A percentile compares a stretch with the other conserved stretches of the same genome.
Evolutionary conservation across 2,797 vertebrate genomes (phyloP).

Genomic region (Sebastiscus albofasciatus): DNA sequence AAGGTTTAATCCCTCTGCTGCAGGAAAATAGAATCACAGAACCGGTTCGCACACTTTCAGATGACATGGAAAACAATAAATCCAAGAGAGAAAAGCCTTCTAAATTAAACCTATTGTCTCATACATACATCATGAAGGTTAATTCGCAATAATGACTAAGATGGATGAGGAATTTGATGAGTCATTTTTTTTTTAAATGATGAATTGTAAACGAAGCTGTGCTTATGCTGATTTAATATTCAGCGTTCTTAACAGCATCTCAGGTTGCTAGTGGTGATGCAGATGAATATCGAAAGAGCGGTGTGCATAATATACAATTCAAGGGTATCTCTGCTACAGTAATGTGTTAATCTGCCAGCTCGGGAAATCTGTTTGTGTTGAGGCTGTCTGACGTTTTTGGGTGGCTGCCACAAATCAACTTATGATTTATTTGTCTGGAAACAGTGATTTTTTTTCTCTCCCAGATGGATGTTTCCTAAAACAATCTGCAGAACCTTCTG

Average conservation of each 20-base stretch:
- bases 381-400: conserved; percentile 42
- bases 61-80: not conserved
- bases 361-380: conserved; percentile 41
- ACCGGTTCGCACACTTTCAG: not conserved
- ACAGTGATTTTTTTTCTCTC: conserved; percentile 19
- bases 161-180: not conserved
- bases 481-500: conserved; percentile 67
- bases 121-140: not conserved
- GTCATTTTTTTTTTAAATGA: not conserved
- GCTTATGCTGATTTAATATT: conserved; percentile 21
- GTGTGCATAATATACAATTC: conserved; percentile 3
- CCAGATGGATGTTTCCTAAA: conserved; percentile 61
- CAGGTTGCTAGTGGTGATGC: conserved; percentile 15
- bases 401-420: conserved; percentile 34
- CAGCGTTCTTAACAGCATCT: conserved; percentile 42
- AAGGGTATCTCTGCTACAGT: conserved; percentile 25
- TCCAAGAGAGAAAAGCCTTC: not conserved
- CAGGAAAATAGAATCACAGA: not conserved
- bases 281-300: conserved; percentile 19
- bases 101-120: not conserved
- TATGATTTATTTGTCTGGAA: conserved; percentile 59
- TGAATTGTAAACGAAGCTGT: not conserved
- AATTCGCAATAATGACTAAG: not conserved
- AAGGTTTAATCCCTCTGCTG: conserved; percentile 16
- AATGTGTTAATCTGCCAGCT: conserved; percentile 29